Percentiles rank a stretch among this genome's conserved stretches.
Evolutionary conservation across 2,113 vertebrate species (phyloP).

Genomic region (Brachionichthys hirsutus): DNA sequence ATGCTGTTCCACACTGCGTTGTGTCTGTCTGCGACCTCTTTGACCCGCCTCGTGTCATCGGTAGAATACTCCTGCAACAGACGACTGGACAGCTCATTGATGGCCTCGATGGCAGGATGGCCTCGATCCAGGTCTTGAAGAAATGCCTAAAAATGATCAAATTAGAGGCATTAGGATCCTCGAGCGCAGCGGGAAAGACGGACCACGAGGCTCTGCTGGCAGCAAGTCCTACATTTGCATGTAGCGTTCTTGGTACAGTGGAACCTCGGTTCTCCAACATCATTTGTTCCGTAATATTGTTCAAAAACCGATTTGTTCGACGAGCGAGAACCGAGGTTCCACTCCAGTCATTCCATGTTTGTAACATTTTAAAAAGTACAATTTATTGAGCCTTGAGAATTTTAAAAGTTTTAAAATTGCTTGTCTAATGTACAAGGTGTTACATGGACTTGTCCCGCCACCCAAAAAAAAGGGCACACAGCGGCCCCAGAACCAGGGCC

Average conservation of each 20-base stretch:
- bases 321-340: no score
- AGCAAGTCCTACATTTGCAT: neutral
- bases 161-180: constrained; percentile 9
- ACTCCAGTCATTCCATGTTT: no score
- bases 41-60: constrained; percentile 91
- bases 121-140: constrained; percentile 87
- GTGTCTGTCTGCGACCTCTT: constrained; percentile 87
- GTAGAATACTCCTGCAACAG: constrained; percentile 85
- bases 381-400: no score
- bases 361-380: no score
- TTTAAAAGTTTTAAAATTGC: no score
- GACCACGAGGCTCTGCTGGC: constrained; percentile 4
- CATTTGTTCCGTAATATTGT: no score
- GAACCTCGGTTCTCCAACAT: no score
- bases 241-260: neutral
- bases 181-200: constrained; percentile 9
- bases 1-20: constrained; percentile 86
- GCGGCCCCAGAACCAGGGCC: no score
- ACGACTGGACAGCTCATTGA: constrained; percentile 89
- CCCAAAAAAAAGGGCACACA: no score
- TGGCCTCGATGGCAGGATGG: constrained; percentile 80
- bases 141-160: constrained; percentile 75
- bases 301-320: no score
- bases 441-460: no score
- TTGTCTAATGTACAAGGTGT: no score